Percentiles rank a stretch among this genome's conserved stretches.
phyloP scores from a whole-genome alignment of 2,797 vertebrate species.

The Fratercula arctica region DNA sequence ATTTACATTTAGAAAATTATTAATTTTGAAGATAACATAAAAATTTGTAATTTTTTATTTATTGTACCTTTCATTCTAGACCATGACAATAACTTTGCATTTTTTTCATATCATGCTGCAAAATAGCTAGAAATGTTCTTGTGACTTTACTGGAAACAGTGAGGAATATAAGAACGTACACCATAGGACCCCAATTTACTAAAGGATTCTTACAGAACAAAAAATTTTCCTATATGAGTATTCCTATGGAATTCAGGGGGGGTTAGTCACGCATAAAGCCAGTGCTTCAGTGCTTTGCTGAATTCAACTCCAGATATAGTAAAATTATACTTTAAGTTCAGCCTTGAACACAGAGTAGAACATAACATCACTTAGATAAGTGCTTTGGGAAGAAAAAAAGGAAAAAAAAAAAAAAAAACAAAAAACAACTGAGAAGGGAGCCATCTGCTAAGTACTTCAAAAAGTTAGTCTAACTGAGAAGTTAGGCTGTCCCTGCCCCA shows the following conservation, averaged over 20 bases:
- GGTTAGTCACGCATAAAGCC: not conserved
- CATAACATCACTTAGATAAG: conserved; percentile 33
- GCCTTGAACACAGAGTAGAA: not conserved
- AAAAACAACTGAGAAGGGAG: not conserved
- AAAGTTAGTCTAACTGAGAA: conserved; percentile 38
- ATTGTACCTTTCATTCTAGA: not conserved
- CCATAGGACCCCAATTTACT: not conserved
- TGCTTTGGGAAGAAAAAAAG: not conserved
- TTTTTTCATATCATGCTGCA: not conserved
- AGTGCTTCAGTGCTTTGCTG: not conserved
- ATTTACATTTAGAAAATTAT: not conserved
- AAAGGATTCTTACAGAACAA: not conserved
- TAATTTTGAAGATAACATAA: not conserved
- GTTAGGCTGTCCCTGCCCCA: conserved; percentile 29
- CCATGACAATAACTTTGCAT: not conserved
- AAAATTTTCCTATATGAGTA: not conserved
- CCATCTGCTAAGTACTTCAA: conserved; percentile 53
- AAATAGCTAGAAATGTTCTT: not conserved
- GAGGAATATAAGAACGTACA: accelerated
- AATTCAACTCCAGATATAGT: not conserved
- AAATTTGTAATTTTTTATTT: not conserved
- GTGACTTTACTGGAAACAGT: not conserved
- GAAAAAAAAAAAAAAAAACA: not conserved
- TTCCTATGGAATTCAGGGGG: not conserved
- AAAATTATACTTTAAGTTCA: conserved; percentile 4